A percentile compares a stretch with the other conserved stretches of the same genome.
Conservation (phyloP, 2,888 invertebrate genomes). For the Diarsia brunnea region DNA sequence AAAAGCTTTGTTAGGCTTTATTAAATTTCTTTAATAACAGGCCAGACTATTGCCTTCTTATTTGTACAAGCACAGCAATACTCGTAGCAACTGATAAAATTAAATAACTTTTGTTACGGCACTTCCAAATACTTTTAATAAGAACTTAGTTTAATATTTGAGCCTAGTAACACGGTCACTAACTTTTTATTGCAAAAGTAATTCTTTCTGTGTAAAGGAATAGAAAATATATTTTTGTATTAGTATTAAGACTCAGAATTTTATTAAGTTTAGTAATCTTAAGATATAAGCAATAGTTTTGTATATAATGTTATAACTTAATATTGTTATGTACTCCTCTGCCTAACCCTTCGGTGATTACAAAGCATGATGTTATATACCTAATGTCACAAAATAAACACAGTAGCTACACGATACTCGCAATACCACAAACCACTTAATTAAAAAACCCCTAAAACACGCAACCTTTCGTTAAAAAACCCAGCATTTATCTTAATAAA, state of each 20-base stretch:
- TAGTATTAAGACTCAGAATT: not conserved
- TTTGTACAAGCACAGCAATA: slow-evolving; percentile 32
- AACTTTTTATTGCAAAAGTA: slow-evolving; percentile 44
- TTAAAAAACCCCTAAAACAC: slow-evolving; percentile 35
- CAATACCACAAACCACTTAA: slow-evolving; percentile 27
- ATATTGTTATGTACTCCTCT: too few relatives aligned
- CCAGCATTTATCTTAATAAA: slow-evolving; percentile 82
- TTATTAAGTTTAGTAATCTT: not conserved
- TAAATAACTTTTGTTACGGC: slow-evolving; percentile 57
- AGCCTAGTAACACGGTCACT: slow-evolving; percentile 31
- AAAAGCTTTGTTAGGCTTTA: slow-evolving; percentile 35
- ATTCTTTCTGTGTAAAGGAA: slow-evolving; percentile 10
- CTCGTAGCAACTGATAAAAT: slow-evolving; percentile 50
- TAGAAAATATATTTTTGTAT: not conserved
- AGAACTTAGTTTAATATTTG: slow-evolving; percentile 39
- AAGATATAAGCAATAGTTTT: not conserved
- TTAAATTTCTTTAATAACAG: slow-evolving; percentile 53
- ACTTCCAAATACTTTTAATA: slow-evolving; percentile 52
- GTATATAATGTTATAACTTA: too few relatives aligned
- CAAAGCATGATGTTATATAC: too few relatives aligned
- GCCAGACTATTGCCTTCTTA: slow-evolving; percentile 23
- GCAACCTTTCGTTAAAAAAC: slow-evolving; percentile 67
- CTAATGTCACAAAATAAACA: not conserved
- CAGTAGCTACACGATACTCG: not conserved
- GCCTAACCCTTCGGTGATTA: too few relatives aligned